Conservation (phyloP, 2,888 invertebrate genomes). For the Eristalis arbustorum region DNA sequence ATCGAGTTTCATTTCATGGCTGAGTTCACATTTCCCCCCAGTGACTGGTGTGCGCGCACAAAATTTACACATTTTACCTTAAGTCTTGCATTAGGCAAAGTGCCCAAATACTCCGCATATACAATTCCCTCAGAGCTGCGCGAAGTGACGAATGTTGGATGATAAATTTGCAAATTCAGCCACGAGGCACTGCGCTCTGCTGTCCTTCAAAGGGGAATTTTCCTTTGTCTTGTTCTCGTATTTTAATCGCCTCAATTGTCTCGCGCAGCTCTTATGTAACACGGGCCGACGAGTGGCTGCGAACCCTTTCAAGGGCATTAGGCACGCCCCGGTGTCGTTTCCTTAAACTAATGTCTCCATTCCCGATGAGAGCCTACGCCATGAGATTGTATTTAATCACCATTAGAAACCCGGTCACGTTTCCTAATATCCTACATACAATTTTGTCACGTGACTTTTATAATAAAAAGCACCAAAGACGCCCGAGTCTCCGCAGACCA, state of each 20-base stretch:
- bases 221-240: neutral
- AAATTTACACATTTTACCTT: neutral
- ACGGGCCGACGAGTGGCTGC: neutral
- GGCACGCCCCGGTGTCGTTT: slow-evolving; percentile 23
- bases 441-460: slow-evolving; percentile 46
- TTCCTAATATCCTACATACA: slow-evolving; percentile 33
- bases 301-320: slow-evolving; percentile 6
- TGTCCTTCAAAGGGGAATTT: neutral
- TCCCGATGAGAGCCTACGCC: slow-evolving; percentile 37
- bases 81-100: neutral
- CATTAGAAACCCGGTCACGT: slow-evolving; percentile 39
- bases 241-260: neutral
- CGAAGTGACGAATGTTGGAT: neutral
- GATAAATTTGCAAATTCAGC: neutral
- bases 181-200: neutral
- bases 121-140: neutral
- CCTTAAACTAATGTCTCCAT: slow-evolving; percentile 40
- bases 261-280: neutral
- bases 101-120: neutral
- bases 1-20: neutral
- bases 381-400: slow-evolving; percentile 10
- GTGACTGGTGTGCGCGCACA: neutral
- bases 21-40: neutral
- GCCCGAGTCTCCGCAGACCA: no score
- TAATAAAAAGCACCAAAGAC: slow-evolving; percentile 11